Conservation (phyloP, 1,140 invertebrate species). For the Medauroidea extradentata region DNA sequence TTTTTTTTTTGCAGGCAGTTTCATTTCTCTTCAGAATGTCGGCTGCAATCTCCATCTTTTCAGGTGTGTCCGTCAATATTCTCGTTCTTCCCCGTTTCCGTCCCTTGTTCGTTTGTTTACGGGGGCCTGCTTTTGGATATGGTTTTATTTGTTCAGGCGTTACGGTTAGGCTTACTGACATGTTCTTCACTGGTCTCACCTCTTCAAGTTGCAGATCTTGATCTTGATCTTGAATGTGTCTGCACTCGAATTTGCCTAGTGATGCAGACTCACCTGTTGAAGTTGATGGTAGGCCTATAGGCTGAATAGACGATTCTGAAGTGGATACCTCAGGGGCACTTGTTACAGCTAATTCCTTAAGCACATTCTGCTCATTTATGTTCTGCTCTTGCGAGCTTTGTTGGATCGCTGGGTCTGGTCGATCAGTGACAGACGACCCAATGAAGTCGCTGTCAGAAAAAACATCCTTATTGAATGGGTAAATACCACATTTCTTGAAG, state of each 20-base stretch:
- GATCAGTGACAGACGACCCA: no score
- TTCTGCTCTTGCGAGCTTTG: no score
- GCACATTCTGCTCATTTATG: no score
- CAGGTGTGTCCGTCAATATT: background rate
- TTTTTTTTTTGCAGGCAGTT: no score
- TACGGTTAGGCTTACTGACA: no score
- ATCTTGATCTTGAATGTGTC: background rate
- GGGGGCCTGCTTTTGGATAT: background rate
- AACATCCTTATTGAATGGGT: no score
- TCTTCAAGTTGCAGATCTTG: no score
- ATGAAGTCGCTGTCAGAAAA: constrained; percentile 36
- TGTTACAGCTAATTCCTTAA: background rate
- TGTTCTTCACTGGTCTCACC: no score
- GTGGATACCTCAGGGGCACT: background rate
- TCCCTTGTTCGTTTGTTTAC: background rate
- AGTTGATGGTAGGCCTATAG: background rate
- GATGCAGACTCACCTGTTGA: background rate
- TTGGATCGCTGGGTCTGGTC: no score
- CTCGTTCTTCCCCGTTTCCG: background rate
- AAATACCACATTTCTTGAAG: no score
- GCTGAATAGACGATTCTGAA: background rate
- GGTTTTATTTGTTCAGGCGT: background rate
- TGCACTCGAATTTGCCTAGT: background rate
- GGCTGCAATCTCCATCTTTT: background rate
- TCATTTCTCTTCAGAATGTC: no score